Evolutionary conservation across 2,888 invertebrate genomes (phyloP).

Genomic region (Cerastis leucographa): DNA sequence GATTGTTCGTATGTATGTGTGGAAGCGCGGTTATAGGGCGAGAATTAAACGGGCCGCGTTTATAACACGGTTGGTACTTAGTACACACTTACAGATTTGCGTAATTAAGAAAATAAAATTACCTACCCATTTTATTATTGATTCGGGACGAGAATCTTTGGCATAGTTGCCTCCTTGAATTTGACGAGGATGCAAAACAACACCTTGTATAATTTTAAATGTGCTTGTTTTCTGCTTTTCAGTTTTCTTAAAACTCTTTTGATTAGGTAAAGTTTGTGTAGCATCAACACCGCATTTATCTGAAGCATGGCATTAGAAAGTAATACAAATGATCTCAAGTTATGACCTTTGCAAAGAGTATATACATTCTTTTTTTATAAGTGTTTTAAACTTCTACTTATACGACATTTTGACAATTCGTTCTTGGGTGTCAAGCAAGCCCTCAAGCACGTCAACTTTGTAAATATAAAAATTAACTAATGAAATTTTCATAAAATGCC

Average conservation of each 20-base stretch:
- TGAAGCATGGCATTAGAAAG: neutral
- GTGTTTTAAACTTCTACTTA: too few relatives aligned
- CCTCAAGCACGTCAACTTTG: slow-evolving; percentile 1
- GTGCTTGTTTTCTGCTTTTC: neutral
- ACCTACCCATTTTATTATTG: too few relatives aligned
- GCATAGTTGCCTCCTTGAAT: too few relatives aligned
- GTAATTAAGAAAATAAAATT: too few relatives aligned
- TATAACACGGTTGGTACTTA: too few relatives aligned
- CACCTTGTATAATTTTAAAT: neutral
- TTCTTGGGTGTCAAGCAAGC: slow-evolving; percentile 15
- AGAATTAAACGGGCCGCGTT: too few relatives aligned
- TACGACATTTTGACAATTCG: neutral
- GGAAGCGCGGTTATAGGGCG: too few relatives aligned
- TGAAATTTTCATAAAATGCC: slow-evolving; percentile 73
- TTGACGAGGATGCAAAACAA: too few relatives aligned
- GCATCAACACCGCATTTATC: neutral
- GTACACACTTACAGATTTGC: too few relatives aligned
- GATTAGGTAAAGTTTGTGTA: neutral
- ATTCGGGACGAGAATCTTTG: too few relatives aligned
- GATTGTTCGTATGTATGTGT: too few relatives aligned
- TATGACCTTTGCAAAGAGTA: neutral
- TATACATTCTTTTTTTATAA: too few relatives aligned
- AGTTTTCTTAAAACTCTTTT: neutral
- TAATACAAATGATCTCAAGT: neutral
- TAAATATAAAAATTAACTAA: slow-evolving; percentile 8